Conservation (phyloP, 2,113 vertebrate genomes). For the Bos javanicus region DNA sequence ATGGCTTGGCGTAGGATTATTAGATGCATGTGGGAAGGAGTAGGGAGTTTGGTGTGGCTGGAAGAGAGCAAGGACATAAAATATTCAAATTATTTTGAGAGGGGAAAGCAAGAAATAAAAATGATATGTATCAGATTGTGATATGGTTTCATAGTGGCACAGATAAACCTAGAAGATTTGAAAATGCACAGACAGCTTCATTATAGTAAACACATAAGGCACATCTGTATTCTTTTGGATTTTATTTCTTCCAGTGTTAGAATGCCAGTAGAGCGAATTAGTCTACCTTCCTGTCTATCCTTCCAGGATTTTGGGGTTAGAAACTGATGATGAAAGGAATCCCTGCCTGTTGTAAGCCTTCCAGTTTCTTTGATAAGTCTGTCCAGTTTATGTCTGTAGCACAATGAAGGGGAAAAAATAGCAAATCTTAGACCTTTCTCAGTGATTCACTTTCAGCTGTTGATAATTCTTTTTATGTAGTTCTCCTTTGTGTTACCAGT, state of each 20-base stretch:
- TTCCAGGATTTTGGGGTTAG: neutral
- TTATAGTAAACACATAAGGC: neutral
- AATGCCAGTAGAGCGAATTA: neutral
- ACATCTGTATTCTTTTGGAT: neutral
- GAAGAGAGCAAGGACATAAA: neutral
- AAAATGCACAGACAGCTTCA: neutral
- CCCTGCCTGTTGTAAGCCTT: neutral
- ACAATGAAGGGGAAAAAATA: neutral
- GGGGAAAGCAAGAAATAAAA: neutral
- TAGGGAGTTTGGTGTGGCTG: neutral
- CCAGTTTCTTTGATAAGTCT: neutral
- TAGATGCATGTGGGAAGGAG: neutral
- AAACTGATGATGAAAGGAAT: neutral
- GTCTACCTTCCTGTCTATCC: neutral
- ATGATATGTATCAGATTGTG: neutral
- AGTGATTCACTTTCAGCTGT: neutral
- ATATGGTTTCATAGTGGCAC: neutral
- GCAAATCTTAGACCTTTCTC: neutral
- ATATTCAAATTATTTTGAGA: neutral
- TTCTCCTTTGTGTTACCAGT: neutral
- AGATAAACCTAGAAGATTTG: neutral
- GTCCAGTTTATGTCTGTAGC: neutral
- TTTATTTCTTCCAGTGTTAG: neutral
- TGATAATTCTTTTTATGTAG: neutral
- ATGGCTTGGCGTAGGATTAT: neutral